Evolutionary conservation across 2,797 vertebrate species (phyloP), one percentile per base, ranked within the genome.

Genomic region (Pangasius krempfi): DNA sequence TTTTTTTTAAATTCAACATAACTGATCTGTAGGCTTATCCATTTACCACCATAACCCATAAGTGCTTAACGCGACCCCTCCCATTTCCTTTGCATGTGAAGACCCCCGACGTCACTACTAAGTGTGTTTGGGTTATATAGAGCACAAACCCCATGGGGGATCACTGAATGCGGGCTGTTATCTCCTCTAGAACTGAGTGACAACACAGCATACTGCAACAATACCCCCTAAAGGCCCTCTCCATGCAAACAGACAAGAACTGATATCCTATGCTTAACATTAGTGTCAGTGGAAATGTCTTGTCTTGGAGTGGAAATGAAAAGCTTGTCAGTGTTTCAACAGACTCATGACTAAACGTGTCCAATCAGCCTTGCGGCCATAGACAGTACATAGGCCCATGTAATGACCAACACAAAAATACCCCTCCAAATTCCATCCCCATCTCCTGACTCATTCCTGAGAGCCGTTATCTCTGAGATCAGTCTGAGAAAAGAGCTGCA

Each of bases 61-160:
- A 85, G 33, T 33, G 52, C 52, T 84, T 33, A 72, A 64, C 13
- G 56, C 86, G 88, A 80, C 73, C 91, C 79, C 70, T 70, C 81
- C 22, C 87, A 84, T 66, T 88, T 66, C 81, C 66, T 78, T 91
- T 84, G 89, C 89, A 92, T 91, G 85, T 91, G 84, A 92, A 90
- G 88, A 88, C 89, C 90, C 90, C 89, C 85, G 88, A 89, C 89
- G 87, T 93, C 93, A 93, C 91, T 93, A 91, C 90, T 93, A 92
- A 90, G 89, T 89, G 91, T 96, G 96, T 96, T 96, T 96, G 95
- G 95, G 95, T 96, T 96, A 95, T 93, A 92, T 94, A 81, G 87
- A 92, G 91, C 92, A 93, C 93, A 94, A 91, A 91, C 92, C 90
- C 94, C 92, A 95, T 94, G 94, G 92, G 95, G 94, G 94, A 95